Evolutionary conservation across 2,888 invertebrate species (phyloP).

Genomic region (Torymus tubicola): DNA sequence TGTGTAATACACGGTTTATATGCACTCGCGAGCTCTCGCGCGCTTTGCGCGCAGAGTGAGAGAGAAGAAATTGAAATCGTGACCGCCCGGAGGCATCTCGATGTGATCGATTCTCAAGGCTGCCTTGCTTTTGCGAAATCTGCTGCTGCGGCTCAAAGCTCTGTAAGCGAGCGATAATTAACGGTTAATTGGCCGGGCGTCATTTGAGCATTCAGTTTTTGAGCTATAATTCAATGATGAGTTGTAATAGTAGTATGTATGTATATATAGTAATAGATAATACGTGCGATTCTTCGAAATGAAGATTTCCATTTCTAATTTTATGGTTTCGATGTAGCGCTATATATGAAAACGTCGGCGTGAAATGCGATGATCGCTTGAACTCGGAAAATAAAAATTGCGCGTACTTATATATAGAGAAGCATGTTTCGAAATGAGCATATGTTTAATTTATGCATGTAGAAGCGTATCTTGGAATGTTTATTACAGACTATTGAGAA

Average conservation of each 20-base stretch:
- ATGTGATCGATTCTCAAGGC: slow-evolving; percentile 28
- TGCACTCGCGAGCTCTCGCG: neutral
- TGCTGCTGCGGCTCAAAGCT: neutral
- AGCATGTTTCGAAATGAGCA: neutral
- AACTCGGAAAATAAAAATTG: too few relatives aligned
- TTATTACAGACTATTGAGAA: too few relatives aligned
- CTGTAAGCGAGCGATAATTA: slow-evolving; percentile 31
- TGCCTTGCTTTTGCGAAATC: slow-evolving; percentile 36
- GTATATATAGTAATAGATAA: too few relatives aligned
- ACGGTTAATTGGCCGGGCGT: neutral
- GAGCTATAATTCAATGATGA: slow-evolving; percentile 13
- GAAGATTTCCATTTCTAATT: neutral
- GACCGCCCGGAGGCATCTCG: slow-evolving; percentile 37
- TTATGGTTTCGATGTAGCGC: neutral
- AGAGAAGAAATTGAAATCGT: slow-evolving; percentile 39
- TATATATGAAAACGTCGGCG: too few relatives aligned
- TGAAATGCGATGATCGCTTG: too few relatives aligned
- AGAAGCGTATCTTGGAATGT: too few relatives aligned
- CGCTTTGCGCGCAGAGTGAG: too few relatives aligned
- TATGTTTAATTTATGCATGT: too few relatives aligned
- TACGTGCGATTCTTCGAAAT: neutral
- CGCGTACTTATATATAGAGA: too few relatives aligned
- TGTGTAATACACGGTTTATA: slow-evolving; percentile 12
- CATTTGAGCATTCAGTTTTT: slow-evolving; percentile 21
- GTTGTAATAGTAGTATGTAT: neutral